Base-by-base conservation (phyloP, 2,888 invertebrate species). In the Rugalucina vietnamica region DNA sequence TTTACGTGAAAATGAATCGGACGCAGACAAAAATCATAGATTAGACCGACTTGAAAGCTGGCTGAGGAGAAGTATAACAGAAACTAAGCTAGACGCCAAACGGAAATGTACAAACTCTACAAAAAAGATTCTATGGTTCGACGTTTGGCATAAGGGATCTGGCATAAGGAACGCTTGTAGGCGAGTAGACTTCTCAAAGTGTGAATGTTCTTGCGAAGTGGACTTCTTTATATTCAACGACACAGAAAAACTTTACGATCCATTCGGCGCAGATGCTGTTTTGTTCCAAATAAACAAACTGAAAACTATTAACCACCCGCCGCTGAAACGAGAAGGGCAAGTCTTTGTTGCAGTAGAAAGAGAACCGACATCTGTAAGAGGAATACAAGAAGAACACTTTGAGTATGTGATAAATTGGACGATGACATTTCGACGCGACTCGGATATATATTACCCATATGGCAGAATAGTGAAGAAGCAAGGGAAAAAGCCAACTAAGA, bases 371-470 rank as follows among this genome's bases (percentile, higher is more conserved):
- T 18, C 65, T 2, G 34, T 1, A 65, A 1, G 10, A 1, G 34
- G 18, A 49, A 27, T 39, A 14, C 72, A 21, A 1, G 12, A 39
- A 12, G 39, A 54, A 36, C 32, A 34, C 4, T 65, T 65, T 34
- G 36, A 82, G 14, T 54, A 79, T 36, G 54, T 79, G 1, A 90
- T 92, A 76, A 92, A 91, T 80, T 87, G 88, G 88, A 89, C 91
- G 2, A 83, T 87, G 87, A 89, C 91, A 0, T 91, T 89, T 69
- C 74, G 89, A 24, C 54, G 49, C 0, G 91, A 90, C 65, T 84
- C 91, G 2, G 91, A 91, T 72, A 81, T 91, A 14, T 84, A 82
- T 14, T 34, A 84, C 21, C 89, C 85, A 1, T 89, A 89, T 50
- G 89, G 89, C 1, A 77, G 79, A 24, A 69, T 75, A 24, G 32